Conservation (phyloP, 2,888 invertebrate genomes). For the Spisula solida region DNA sequence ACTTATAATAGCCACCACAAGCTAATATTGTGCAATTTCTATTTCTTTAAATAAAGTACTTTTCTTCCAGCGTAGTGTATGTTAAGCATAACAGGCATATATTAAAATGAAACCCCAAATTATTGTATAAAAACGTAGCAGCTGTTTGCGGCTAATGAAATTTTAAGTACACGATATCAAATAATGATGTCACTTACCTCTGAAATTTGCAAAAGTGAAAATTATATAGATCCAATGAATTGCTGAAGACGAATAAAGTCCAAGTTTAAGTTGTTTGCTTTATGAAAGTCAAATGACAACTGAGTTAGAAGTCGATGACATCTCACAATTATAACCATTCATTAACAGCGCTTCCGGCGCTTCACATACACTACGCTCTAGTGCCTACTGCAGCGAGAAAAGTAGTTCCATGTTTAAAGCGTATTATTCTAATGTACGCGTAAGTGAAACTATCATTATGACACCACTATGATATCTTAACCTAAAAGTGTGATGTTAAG, state of each 20-base stretch:
- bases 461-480: no score
- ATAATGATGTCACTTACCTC: background rate
- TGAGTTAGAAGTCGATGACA: background rate
- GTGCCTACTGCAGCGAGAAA: background rate
- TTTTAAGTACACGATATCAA: no score
- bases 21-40: no score
- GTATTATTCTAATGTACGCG: background rate
- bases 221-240: background rate
- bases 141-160: no score
- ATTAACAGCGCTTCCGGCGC: constrained; percentile 42
- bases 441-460: background rate
- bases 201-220: background rate
- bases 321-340: constrained; percentile 40
- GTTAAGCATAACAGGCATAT: no score
- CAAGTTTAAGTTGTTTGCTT: constrained; percentile 20
- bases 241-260: background rate
- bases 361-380: background rate
- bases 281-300: constrained; percentile 32
- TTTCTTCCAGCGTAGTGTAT: no score
- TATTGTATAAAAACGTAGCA: no score
- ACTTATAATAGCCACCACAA: no score
- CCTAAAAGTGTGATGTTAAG: no score
- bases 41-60: no score
- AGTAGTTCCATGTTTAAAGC: background rate
- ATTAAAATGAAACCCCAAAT: no score